These are phyloP conservation scores for Hyles vespertilio DNA, from an alignment of 1,140 invertebrate genomes.

Conservation along the genomic window DNA sequence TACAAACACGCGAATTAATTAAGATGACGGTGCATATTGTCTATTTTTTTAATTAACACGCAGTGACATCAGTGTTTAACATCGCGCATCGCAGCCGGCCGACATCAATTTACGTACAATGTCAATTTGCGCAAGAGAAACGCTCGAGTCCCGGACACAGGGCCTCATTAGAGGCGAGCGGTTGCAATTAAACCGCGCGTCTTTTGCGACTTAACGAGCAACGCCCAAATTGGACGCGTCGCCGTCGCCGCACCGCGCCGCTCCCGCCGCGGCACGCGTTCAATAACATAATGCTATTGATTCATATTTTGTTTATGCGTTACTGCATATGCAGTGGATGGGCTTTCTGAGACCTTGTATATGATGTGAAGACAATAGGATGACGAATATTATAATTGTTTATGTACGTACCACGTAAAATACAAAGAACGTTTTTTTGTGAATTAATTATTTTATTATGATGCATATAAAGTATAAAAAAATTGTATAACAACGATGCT, in stretches of 20 bases:
- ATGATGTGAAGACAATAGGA: too few relatives aligned
- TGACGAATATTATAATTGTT: too few relatives aligned
- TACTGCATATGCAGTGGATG: too few relatives aligned
- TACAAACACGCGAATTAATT: background rate
- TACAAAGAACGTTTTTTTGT: too few relatives aligned
- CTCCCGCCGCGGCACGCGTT: too few relatives aligned
- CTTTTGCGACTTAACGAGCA: slow-evolving; percentile 67
- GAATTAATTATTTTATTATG: too few relatives aligned
- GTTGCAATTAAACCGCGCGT: slow-evolving; percentile 68
- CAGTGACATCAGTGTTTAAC: slow-evolving; percentile 8
- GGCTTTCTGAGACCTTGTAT: too few relatives aligned
- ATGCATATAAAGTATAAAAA: too few relatives aligned
- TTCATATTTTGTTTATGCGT: too few relatives aligned
- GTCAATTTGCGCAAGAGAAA: slow-evolving; percentile 62
- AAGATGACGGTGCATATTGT: slow-evolving; percentile 2
- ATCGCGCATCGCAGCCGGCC: slow-evolving; percentile 35
- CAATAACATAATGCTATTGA: too few relatives aligned
- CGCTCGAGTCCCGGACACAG: slow-evolving; percentile 50
- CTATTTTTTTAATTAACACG: slow-evolving; percentile 7
- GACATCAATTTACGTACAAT: slow-evolving; percentile 65
- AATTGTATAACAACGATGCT: too few relatives aligned
- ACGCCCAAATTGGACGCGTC: slow-evolving; percentile 55
- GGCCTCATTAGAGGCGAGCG: slow-evolving; percentile 66
- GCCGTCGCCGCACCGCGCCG: slow-evolving; percentile 7
- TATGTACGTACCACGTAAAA: too few relatives aligned